phyloP scores from a whole-genome alignment of 2,797 vertebrate species.

The Crocodylus rhombifer region DNA sequence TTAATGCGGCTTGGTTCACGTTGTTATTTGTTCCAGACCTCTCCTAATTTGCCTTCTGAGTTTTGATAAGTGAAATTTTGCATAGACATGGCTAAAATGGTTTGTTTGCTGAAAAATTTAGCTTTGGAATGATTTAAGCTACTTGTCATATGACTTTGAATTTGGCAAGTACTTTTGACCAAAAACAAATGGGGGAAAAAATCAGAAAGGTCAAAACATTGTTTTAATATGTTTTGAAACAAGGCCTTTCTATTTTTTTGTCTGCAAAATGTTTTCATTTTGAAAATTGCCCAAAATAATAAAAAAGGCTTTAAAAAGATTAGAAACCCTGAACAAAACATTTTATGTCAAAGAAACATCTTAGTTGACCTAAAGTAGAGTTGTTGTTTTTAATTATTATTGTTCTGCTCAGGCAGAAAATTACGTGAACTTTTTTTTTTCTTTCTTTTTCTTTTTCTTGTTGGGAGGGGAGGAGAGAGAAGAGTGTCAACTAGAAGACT shows the following conservation, averaged over 20 bases:
- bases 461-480: background rate
- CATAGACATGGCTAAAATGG: background rate
- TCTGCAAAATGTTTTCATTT: background rate
- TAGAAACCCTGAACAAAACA: conserved; percentile 13
- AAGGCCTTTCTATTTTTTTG: conserved; percentile 9
- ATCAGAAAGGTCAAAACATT: conserved; percentile 35
- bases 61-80: background rate
- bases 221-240: conserved; percentile 43
- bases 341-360: conserved; percentile 56
- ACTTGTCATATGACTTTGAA: background rate
- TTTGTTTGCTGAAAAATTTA: background rate
- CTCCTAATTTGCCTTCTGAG: background rate
- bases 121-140: background rate
- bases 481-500: background rate
- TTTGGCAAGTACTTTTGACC: background rate
- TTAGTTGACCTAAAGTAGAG: conserved; percentile 33
- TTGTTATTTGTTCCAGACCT: background rate
- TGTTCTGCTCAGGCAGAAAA: background rate
- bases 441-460: background rate
- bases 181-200: background rate
- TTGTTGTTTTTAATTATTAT: conserved; percentile 35
- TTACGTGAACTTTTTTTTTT: background rate
- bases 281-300: conserved; percentile 46
- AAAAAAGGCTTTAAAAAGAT: conserved; percentile 39
- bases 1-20: background rate